Evolutionary conservation across 2,797 vertebrate genomes (phyloP).

Genomic region (Oophaga sylvatica): DNA sequence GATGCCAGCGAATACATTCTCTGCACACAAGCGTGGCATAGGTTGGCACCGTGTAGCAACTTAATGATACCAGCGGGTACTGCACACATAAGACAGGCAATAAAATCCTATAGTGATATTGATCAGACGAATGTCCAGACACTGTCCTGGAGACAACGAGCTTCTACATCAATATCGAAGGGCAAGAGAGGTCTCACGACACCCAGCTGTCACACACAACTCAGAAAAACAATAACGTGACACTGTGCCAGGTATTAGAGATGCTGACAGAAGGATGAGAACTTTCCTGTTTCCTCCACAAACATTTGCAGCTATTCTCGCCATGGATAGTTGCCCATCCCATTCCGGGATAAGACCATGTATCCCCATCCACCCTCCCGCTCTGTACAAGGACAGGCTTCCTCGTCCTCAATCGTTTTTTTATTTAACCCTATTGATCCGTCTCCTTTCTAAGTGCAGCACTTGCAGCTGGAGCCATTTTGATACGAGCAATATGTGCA

Average conservation of each 20-base stretch:
- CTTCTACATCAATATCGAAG: not conserved
- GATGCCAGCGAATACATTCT: too few species aligned
- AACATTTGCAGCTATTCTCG: slow-evolving; percentile 12
- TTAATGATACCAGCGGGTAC: not conserved
- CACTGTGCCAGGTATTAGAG: not conserved
- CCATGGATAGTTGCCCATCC: slow-evolving; percentile 20
- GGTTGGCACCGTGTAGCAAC: not conserved
- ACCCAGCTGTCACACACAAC: not conserved
- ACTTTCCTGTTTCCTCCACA: slow-evolving; percentile 55
- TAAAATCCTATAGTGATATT: not conserved
- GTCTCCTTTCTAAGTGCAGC: slow-evolving; percentile 6
- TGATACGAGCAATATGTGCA: not conserved
- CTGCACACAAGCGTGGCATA: not conserved
- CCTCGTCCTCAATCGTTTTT: not conserved
- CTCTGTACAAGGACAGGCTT: not conserved
- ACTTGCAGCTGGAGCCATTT: not conserved
- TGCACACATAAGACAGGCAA: not conserved
- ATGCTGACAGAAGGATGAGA: slow-evolving; percentile 46
- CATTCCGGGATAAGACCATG: slow-evolving; percentile 33
- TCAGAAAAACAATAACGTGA: slow-evolving; percentile 25
- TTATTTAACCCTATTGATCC: slow-evolving; percentile 1
- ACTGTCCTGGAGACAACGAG: not conserved
- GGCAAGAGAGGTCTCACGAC: not conserved
- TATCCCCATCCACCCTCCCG: not conserved
- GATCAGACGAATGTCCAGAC: not conserved